Evolutionary conservation across 2,888 invertebrate genomes (phyloP), one percentile per base, ranked within the genome.

Genomic region (Diachrysia chrysitis): DNA sequence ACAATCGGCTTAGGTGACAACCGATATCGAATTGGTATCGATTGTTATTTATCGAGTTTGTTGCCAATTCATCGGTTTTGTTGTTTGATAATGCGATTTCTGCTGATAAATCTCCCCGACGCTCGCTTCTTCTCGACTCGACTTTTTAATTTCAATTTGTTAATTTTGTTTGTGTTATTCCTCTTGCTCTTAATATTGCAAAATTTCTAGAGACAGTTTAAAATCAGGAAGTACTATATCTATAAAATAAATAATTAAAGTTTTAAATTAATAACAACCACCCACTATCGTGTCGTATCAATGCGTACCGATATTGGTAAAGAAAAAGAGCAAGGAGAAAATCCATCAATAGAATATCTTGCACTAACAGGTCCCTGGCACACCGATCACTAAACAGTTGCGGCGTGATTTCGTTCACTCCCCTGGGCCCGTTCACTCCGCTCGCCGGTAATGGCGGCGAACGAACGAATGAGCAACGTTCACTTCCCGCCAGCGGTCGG

Each of bases 351-450:
- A 55, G 60, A 37, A 46, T 21, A 25, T 58, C 56, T 56, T 23
- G 53, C 73, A 48, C 63, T 73, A 75, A 67, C 63, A 48, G 58
- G 60, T 72, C 63, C 63, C 53, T 75, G 58, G 56, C 42, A 14
- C 21, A 55, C 57, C 69, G 74, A 78, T 76, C 79, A 78, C 67
- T 58, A 58, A 72, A 29, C 72, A 72, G 66, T 79, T 71, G 56
- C 56, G 76, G 37, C 69, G 68, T 82, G 73, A 82, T 83, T 80
- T 58, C 68, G 58, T 58, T 74, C 76, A 56, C 21, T 83, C 81
- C 81, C 81, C 0, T 3, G 76, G 69, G 81, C 48, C 57, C 66
- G 64, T 76, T 82, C 81, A 71, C 61, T 65, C 29, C 69, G 68
- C 61, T 62, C 61, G n/a, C 67, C 69, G 37, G 64, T 78, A 80